Evolutionary conservation across 2,113 vertebrate genomes (phyloP).

Genomic region (Dinomys branickii): DNA sequence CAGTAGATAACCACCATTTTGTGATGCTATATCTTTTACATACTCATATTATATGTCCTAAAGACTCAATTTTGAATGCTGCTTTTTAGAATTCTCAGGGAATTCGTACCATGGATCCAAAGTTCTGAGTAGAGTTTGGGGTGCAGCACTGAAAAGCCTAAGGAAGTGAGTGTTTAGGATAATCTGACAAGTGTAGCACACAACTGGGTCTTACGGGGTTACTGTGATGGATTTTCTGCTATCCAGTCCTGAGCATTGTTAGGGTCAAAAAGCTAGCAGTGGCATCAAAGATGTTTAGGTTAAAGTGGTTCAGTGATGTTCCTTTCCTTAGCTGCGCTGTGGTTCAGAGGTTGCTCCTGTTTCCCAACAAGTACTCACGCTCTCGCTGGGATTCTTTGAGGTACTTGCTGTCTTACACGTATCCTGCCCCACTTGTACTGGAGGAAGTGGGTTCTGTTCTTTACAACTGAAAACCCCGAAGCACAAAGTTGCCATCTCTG

Average conservation of each 20-base stretch:
- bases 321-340: background rate
- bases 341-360: background rate
- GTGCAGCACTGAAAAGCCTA: background rate
- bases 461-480: background rate
- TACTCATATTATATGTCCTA: background rate
- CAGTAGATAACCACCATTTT: background rate
- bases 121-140: background rate
- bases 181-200: background rate
- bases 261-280: background rate
- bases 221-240: background rate
- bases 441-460: background rate
- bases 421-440: background rate
- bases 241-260: background rate
- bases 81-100: background rate
- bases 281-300: background rate
- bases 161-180: background rate
- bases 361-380: background rate
- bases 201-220: background rate
- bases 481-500: background rate
- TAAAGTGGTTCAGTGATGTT: background rate
- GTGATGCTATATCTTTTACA: background rate
- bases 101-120: background rate
- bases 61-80: background rate
- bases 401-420: background rate
- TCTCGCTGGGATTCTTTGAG: background rate